These are phyloP conservation scores for Meloidogyne exigua DNA, from an alignment of 1,140 invertebrate species.

Conservation along the genomic window DNA sequence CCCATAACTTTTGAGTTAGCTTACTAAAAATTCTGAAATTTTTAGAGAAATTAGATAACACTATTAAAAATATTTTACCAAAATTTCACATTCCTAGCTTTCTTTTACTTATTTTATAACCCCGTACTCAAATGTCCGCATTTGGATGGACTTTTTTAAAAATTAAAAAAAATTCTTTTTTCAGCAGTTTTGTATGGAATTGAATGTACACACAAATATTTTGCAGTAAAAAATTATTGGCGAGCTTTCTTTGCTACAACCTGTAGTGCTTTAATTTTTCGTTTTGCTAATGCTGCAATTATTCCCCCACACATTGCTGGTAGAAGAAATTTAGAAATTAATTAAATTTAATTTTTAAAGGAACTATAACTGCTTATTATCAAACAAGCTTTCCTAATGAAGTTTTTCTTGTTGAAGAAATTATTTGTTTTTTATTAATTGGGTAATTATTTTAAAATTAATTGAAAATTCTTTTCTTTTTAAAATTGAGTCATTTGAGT, in stretches of 20 bases:
- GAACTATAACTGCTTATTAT: conserved; percentile 63
- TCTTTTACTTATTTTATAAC: neutral
- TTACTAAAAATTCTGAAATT: neutral
- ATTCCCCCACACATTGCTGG: conserved; percentile 60
- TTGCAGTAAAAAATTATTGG: conserved; percentile 98
- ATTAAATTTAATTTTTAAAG: conserved; percentile 21
- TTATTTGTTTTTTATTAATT: conserved; percentile 83
- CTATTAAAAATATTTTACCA: neutral
- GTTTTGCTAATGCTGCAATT: conserved; percentile 68
- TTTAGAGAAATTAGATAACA: neutral
- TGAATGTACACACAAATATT: conserved; percentile 97
- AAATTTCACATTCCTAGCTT: neutral
- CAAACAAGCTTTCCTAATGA: conserved; percentile 63
- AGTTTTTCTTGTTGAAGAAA: conserved; percentile 89
- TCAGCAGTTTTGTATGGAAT: conserved; percentile 86
- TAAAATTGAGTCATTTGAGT: too few species aligned
- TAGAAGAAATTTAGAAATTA: conserved; percentile 8
- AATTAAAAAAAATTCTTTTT: neutral
- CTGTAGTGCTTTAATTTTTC: conserved; percentile 90
- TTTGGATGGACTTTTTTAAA: neutral
- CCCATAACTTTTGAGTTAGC: neutral
- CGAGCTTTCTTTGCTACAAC: conserved; percentile 95
- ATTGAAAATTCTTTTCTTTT: conserved; percentile 33
- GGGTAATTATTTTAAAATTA: conserved; percentile 71
- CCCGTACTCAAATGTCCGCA: neutral